phyloP scores from a whole-genome alignment of 2,797 vertebrate species.

The Anomalospiza imberbis region DNA sequence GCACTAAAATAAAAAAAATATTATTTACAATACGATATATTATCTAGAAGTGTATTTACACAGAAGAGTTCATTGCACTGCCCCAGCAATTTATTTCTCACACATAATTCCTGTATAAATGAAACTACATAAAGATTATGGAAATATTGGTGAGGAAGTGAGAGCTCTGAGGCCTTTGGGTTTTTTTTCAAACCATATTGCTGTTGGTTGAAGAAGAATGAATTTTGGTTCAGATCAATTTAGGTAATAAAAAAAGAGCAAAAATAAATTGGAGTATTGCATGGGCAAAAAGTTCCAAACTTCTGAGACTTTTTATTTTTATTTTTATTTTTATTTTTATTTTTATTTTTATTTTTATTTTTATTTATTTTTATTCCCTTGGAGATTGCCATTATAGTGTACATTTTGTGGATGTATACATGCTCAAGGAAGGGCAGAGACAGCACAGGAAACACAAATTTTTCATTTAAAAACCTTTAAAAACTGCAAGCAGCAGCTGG shows the following conservation, averaged over 20 bases:
- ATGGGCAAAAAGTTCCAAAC: neutral
- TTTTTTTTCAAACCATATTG: neutral
- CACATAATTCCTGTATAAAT: neutral
- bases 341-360: neutral
- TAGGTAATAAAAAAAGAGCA: neutral
- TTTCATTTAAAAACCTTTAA: neutral
- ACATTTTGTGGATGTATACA: neutral
- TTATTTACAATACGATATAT: neutral
- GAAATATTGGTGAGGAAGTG: neutral
- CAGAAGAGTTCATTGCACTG: neutral
- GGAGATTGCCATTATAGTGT: neutral
- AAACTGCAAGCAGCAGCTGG: neutral
- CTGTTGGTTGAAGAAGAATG: neutral
- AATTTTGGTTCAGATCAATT: neutral
- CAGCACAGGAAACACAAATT: neutral
- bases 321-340: neutral
- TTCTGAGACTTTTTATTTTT: no score
- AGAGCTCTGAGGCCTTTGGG: neutral
- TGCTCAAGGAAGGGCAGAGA: neutral
- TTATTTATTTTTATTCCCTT: neutral
- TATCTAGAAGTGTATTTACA: neutral
- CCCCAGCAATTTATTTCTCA: neutral
- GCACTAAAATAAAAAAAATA: neutral
- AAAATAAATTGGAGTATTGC: neutral
- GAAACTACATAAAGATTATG: neutral